Evolutionary conservation across 1,140 invertebrate genomes (phyloP), one percentile per base, ranked within the genome.

Genomic region (Lysiphlebus fabarum): DNA sequence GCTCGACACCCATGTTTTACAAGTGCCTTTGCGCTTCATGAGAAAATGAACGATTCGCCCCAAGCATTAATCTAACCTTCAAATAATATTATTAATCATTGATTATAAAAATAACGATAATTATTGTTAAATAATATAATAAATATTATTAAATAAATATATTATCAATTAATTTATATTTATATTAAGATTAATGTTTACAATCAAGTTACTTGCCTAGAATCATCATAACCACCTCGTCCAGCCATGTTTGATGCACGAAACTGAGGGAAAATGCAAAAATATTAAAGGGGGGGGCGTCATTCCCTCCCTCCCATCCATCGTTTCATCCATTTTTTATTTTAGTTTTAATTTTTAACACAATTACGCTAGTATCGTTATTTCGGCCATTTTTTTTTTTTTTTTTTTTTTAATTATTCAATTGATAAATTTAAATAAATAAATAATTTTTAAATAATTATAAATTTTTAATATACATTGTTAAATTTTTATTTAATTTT

Each of bases 221-320:
- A 65, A 75, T 78, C 77, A 59, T 78, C 77, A 72, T 79, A 78
- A 70, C 72, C 70, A 78, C 75, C 67, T 73, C 77, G 77, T 65
- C 78, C 77, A 68, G 79, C 79, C 79, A 81, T 81, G 71, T 80
- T 80, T 75, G 72, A 77, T 78, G 72, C 71, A 75, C 71, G 69
- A 70, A 77, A 78, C 70, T 75, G 67, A 26, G 17, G 17, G 17
- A 38, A 51, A 51, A 36, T 51, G 36, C n/a, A 51, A n/a, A 51
- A 37, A 51, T 36, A 33, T n/a, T n/a, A 34, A 36, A 8, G 34
- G 33, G 38, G 49, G 38, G 49, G 10, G 48, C 36, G 49, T 26
- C 17, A 26, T 26, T 26, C 17, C 17, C 4, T 4, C 17, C n/a
- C n/a, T n/a, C n/a, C n/a, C 1, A 26, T 26, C 17, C 17, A 4